Percentiles rank a stretch among this genome's conserved stretches.
Evolutionary conservation across 2,797 vertebrate species (phyloP).

Genomic region (Agapornis canus): DNA sequence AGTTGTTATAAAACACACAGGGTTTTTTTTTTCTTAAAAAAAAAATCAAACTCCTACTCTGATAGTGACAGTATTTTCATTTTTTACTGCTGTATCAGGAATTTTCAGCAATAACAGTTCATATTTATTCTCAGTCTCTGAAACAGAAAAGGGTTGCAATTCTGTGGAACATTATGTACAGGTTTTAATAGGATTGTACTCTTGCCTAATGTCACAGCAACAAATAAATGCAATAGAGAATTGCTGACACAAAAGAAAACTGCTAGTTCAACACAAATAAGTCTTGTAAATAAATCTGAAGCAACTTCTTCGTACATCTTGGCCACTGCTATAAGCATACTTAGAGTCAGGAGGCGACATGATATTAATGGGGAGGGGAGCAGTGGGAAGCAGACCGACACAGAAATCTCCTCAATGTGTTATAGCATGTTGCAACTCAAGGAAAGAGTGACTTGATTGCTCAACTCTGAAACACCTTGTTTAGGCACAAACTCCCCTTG

Average conservation of each 20-base stretch:
- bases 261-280: constrained; percentile 79
- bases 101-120: constrained; percentile 52
- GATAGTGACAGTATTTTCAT: constrained; percentile 20
- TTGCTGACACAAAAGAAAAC: constrained; percentile 79
- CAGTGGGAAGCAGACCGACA: background rate
- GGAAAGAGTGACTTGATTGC: background rate
- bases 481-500: background rate
- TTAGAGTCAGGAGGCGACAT: constrained; percentile 13
- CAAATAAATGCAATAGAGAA: constrained; percentile 78
- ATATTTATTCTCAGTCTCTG: constrained; percentile 62
- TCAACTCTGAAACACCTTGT: background rate
- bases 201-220: constrained; percentile 72
- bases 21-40: background rate
- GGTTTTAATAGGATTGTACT: constrained; percentile 79
- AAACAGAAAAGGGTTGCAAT: constrained; percentile 71
- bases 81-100: constrained; percentile 61
- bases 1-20: background rate
- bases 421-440: background rate
- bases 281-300: constrained; percentile 77
- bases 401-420: background rate
- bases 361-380: background rate
- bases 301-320: constrained; percentile 77
- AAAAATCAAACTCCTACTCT: background rate
- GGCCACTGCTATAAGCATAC: constrained; percentile 52
- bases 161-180: constrained; percentile 73